phyloP scores from a whole-genome alignment of 2,888 invertebrate genomes.

The Trichogramma evanescens region DNA sequence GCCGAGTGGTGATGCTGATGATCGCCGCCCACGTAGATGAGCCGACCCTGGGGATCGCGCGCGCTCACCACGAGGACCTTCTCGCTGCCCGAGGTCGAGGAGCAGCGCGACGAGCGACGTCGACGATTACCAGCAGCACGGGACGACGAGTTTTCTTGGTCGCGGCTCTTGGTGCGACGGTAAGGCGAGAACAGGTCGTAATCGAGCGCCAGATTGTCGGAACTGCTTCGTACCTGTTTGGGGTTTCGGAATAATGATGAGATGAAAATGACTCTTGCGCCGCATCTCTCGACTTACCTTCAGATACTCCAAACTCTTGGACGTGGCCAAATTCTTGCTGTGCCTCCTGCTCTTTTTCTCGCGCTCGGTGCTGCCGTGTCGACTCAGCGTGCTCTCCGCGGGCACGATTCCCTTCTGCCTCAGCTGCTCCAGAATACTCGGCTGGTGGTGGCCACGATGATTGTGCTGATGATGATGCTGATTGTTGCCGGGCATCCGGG shows the following conservation, averaged over 20 bases:
- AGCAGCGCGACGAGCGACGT: slow-evolving; percentile 33
- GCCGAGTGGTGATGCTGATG: slow-evolving; percentile 16
- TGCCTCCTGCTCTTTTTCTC: slow-evolving; percentile 27
- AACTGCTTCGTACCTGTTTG: slow-evolving; percentile 35
- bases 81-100: slow-evolving; percentile 34
- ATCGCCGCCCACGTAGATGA: slow-evolving; percentile 46
- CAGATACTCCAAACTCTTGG: slow-evolving; percentile 43
- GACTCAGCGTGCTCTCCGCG: slow-evolving; percentile 40
- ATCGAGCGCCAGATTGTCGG: slow-evolving; percentile 67
- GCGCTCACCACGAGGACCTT: slow-evolving; percentile 50
- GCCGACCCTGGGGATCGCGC: slow-evolving; percentile 47
- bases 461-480: slow-evolving; percentile 21
- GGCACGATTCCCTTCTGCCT: slow-evolving; percentile 51
- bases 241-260: neutral
- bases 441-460: slow-evolving; percentile 30
- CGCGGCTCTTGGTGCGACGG: too few relatives aligned
- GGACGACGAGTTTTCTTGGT: too few relatives aligned
- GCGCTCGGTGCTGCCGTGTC: slow-evolving; percentile 35
- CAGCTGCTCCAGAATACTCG: slow-evolving; percentile 51
- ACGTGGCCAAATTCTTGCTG: slow-evolving; percentile 32
- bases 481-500: slow-evolving; percentile 23
- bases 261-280: neutral
- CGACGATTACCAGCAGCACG: neutral
- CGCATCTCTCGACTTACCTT: slow-evolving; percentile 30
- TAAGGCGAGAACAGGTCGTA: slow-evolving; percentile 61